phyloP scores from a whole-genome alignment of 2,888 invertebrate genomes.

The Ormyrus thymus region DNA sequence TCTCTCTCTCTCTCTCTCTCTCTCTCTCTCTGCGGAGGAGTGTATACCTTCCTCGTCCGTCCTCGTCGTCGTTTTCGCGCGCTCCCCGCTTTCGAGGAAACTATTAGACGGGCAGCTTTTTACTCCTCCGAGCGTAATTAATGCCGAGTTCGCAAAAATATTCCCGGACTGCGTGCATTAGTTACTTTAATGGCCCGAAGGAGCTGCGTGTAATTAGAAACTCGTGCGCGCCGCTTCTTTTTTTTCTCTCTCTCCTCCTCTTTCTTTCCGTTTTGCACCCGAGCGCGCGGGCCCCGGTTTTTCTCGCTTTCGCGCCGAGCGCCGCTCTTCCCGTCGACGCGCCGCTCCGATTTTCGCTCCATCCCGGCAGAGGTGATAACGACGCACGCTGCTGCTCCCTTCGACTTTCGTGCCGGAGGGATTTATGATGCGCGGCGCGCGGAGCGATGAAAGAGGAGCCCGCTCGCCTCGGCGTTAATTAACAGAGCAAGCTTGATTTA shows the following conservation, averaged over 20 bases:
- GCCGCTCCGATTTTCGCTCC: no score
- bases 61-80: conserved; percentile 13
- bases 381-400: no score
- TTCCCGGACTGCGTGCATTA: conserved; percentile 22
- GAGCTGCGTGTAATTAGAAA: conserved; percentile 40
- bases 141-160: conserved; percentile 29
- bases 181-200: conserved; percentile 35
- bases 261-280: neutral
- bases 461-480: no score
- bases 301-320: no score
- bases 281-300: neutral
- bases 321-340: no score
- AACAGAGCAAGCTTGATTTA: no score
- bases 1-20: no score
- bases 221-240: neutral
- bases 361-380: no score
- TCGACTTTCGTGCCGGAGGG: no score
- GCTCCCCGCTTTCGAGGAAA: conserved; percentile 47
- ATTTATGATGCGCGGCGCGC: no score
- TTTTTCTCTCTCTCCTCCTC: neutral
- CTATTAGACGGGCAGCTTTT: conserved; percentile 36
- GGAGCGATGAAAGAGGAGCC: no score
- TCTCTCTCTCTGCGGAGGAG: conserved; percentile 27
- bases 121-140: conserved; percentile 13
- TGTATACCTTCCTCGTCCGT: neutral